Evolutionary conservation across 2,113 vertebrate genomes (phyloP), one percentile per base, ranked within the genome.

Genomic region (Hoplias malabaricus): DNA sequence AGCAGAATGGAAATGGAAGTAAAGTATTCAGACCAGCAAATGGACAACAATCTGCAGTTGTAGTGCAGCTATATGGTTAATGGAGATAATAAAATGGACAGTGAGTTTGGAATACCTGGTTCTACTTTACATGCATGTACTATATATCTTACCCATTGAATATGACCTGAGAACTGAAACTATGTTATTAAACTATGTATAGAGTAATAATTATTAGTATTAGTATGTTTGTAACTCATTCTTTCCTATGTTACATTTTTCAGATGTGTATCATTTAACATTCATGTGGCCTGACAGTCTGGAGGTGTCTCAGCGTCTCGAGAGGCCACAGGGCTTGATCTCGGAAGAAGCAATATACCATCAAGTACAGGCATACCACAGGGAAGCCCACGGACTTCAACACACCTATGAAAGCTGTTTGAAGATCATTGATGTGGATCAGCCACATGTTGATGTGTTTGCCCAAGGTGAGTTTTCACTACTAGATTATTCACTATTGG

Each of bases 241-340:
- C n/a, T 79, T 62, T 38, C 27, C 19, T 80, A 2, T 38, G 42
- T 68, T 78, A n/a, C 85, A 73, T 83, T 34, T n/a, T 72, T 16
- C 11, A 98, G 96, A 96, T 63, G 88, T 95, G 53, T 98, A 96
- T 85, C 96, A 97, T n/a, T 87, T 90, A 0, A 95, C 93, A 23
- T 97, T 95, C 31, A 70, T 92, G 75, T 93, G 92, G 93, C 94
- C 95, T 0, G 62, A 69, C 0, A 90, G 93, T 3, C 31, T 48
- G 0, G 7, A 79, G 0, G 40, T 94, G 4, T 85, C 90, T 82
- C 63, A 77, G 14, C 90, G 94, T 0, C 85, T 98, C 78, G 65
- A 86, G 80, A 75, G 5, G 16, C 73, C 69, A 31, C 48, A 42
- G 87, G 88, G 0, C 69, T 5, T 1, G 86, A 84, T 84, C 3